These are phyloP conservation scores for Lumbricus terrestris DNA, from an alignment of 2,888 invertebrate species.

Conservation along the genomic window DNA sequence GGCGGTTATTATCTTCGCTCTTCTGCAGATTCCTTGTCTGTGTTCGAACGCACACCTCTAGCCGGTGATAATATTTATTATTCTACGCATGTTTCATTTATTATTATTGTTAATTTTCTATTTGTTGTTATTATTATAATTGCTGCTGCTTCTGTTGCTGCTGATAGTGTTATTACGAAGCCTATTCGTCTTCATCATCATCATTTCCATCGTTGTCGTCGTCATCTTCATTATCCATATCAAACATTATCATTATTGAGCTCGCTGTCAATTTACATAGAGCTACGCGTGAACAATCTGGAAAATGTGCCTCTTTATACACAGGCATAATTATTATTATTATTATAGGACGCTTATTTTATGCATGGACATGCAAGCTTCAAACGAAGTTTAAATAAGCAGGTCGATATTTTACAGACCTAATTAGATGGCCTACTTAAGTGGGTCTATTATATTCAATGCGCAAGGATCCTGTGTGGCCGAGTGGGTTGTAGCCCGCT, in stretches of 20 bases:
- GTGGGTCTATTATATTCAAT: not conserved
- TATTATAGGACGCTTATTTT: not conserved
- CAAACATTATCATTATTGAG: not conserved
- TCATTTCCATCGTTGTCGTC: no score
- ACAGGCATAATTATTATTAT: no score
- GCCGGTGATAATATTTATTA: no score
- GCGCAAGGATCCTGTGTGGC: no score
- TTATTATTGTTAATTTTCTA: not conserved
- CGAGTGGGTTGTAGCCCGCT: no score
- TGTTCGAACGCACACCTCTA: not conserved
- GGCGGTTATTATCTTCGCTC: constrained; percentile 16
- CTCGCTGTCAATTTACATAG: not conserved
- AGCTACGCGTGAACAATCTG: not conserved
- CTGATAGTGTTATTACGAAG: not conserved
- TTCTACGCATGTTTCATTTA: not conserved
- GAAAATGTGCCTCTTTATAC: not conserved
- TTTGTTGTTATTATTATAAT: not conserved
- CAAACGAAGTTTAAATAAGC: not conserved
- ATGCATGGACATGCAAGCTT: not conserved
- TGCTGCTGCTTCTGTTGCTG: not conserved
- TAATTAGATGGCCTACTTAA: not conserved
- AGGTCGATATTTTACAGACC: not conserved
- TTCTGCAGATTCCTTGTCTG: constrained; percentile 10
- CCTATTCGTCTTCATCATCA: no score
- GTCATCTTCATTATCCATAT: not conserved